Percentiles rank a stretch among this genome's conserved stretches.
phyloP scores from a whole-genome alignment of 2,888 invertebrate genomes.

The Abscondita cerata region DNA sequence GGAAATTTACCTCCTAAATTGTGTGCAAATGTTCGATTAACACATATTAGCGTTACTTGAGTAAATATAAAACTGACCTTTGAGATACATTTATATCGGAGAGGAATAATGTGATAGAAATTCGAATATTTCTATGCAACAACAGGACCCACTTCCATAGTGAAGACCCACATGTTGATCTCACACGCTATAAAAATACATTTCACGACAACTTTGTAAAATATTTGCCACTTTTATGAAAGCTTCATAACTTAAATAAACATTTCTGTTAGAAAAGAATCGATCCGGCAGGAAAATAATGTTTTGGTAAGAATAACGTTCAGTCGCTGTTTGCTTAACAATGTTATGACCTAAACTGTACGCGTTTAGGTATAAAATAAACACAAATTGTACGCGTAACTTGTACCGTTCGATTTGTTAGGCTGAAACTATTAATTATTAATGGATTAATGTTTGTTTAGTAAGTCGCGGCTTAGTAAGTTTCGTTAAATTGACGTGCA shows the following conservation, averaged over 20 bases:
- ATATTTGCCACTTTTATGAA: constrained; percentile 14
- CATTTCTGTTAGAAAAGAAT: constrained; percentile 25
- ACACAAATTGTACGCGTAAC: constrained; percentile 7
- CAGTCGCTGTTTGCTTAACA: constrained; percentile 5
- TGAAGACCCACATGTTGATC: constrained; percentile 25
- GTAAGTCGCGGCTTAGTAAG: neutral
- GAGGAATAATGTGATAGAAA: no score
- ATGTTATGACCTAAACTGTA: constrained; percentile 9
- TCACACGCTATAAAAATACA: constrained; percentile 33
- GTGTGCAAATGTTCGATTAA: no score
- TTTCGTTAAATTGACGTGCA: constrained; percentile 2
- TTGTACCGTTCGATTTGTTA: neutral
- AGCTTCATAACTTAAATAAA: constrained; percentile 27
- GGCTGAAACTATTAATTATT: constrained; percentile 5
- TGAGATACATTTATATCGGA: no score
- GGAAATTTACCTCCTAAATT: no score
- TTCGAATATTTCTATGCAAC: no score
- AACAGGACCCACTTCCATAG: no score
- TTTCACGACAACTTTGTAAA: constrained; percentile 22
- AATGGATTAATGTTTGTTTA: constrained; percentile 7
- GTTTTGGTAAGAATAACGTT: neutral
- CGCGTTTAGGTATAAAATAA: neutral
- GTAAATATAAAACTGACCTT: no score
- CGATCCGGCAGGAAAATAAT: constrained; percentile 29
- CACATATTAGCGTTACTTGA: no score